These are phyloP conservation scores for Sardina pilchardus DNA, from an alignment of 2,113 vertebrate genomes.

Conservation along the genomic window DNA sequence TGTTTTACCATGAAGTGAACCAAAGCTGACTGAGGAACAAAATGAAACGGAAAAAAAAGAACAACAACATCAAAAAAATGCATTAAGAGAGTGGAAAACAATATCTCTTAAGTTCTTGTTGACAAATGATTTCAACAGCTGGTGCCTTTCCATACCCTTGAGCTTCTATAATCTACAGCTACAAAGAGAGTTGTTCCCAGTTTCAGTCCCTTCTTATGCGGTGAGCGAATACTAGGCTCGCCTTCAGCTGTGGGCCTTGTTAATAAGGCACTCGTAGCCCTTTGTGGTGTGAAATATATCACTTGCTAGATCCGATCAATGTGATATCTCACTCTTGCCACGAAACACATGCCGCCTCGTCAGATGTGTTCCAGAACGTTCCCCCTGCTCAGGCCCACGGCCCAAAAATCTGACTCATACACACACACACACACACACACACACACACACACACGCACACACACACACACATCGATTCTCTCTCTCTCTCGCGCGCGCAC, in stretches of 20 bases:
- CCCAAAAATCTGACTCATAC: constrained; percentile 5
- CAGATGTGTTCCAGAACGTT: neutral
- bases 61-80: neutral
- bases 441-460: neutral
- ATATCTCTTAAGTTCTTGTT: neutral
- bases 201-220: neutral
- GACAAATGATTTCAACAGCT: neutral
- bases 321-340: constrained; percentile 5
- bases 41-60: neutral
- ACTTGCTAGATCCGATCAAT: neutral
- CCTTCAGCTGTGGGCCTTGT: neutral
- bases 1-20: no score
- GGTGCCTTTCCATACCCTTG: neutral
- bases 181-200: neutral
- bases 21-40: neutral
- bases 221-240: neutral
- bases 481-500: neutral
- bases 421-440: neutral
- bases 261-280: neutral
- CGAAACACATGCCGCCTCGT: constrained; percentile 7
- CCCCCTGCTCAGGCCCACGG: neutral
- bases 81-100: neutral
- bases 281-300: constrained; percentile 15
- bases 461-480: neutral
- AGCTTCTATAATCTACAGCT: neutral